phyloP scores from a whole-genome alignment of 2,113 vertebrate species.

The Otis tarda region DNA sequence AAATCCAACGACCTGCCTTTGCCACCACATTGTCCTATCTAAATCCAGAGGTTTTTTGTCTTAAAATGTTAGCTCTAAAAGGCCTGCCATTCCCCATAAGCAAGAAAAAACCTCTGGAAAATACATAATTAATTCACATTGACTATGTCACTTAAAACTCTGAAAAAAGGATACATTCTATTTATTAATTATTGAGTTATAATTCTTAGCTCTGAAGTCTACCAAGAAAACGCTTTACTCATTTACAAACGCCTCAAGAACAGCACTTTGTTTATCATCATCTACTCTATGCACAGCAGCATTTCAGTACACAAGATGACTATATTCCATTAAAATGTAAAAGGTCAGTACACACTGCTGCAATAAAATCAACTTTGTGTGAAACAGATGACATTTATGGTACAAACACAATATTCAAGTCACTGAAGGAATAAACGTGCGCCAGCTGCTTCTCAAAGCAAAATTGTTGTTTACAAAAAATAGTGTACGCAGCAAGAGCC shows the following conservation, averaged over 20 bases:
- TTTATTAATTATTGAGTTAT: neutral
- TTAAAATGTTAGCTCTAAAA: neutral
- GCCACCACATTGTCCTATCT: neutral
- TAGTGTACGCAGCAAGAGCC: neutral
- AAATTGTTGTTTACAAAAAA: conserved; percentile 16
- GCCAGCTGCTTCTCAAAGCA: conserved; percentile 54
- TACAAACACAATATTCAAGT: conserved; percentile 43
- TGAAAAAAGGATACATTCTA: neutral
- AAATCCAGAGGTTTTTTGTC: fast-evolving
- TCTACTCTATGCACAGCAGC: neutral
- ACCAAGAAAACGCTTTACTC: neutral
- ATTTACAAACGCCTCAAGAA: neutral
- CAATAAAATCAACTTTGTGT: conserved; percentile 48
- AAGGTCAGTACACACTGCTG: conserved; percentile 10
- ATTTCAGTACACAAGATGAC: neutral
- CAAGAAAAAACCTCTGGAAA: neutral
- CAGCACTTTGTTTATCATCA: neutral
- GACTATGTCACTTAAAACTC: neutral
- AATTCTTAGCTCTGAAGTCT: neutral
- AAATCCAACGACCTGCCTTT: neutral
- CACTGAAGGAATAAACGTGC: neutral
- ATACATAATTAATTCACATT: fast-evolving
- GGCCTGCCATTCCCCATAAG: too few relatives aligned
- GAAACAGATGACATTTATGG: conserved; percentile 38
- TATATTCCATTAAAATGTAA: neutral